Evolutionary conservation across 2,888 invertebrate species (phyloP).

Genomic region (Ennomos fuscantarius): DNA sequence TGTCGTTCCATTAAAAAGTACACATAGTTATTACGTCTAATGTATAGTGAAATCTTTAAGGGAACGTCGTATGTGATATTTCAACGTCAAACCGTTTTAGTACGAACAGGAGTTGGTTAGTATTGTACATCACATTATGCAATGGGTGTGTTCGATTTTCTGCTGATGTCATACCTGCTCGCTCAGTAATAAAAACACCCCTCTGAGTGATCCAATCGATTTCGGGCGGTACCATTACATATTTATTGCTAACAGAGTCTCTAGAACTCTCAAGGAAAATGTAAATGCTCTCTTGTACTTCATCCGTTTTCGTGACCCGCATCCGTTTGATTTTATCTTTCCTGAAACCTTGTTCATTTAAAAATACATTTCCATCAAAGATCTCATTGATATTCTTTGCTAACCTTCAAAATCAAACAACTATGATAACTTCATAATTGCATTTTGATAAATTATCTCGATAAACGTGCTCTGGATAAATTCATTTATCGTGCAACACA

Average conservation of each 20-base stretch:
- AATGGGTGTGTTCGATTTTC: slow-evolving; percentile 30
- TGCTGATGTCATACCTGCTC: slow-evolving; percentile 67
- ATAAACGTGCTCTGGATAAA: slow-evolving; percentile 39
- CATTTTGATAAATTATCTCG: slow-evolving; percentile 19
- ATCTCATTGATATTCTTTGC: slow-evolving; percentile 20
- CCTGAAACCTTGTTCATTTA: slow-evolving; percentile 33
- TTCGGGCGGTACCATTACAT: slow-evolving; percentile 67
- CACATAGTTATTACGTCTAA: slow-evolving; percentile 14
- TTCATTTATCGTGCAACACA: too few relatives aligned
- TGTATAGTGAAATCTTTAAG: slow-evolving; percentile 16
- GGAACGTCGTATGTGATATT: slow-evolving; percentile 24
- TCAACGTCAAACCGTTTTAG: slow-evolving; percentile 16
- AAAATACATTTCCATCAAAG: slow-evolving; percentile 25
- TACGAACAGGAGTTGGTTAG: slow-evolving; percentile 5
- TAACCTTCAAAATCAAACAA: slow-evolving; percentile 15
- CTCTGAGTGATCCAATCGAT: slow-evolving; percentile 68
- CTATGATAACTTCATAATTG: slow-evolving; percentile 27
- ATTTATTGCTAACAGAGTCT: slow-evolving; percentile 70
- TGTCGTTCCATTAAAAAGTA: too few relatives aligned
- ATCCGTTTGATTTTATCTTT: slow-evolving; percentile 34
- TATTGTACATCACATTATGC: slow-evolving; percentile 24
- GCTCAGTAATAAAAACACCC: slow-evolving; percentile 64
- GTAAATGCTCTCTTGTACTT: slow-evolving; percentile 47
- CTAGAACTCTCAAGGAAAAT: slow-evolving; percentile 56
- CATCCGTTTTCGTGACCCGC: slow-evolving; percentile 41